Percentiles rank a stretch among this genome's conserved stretches.
Conservation (phyloP, 2,888 invertebrate species). For the Cataglyphis rosenhaueri region DNA sequence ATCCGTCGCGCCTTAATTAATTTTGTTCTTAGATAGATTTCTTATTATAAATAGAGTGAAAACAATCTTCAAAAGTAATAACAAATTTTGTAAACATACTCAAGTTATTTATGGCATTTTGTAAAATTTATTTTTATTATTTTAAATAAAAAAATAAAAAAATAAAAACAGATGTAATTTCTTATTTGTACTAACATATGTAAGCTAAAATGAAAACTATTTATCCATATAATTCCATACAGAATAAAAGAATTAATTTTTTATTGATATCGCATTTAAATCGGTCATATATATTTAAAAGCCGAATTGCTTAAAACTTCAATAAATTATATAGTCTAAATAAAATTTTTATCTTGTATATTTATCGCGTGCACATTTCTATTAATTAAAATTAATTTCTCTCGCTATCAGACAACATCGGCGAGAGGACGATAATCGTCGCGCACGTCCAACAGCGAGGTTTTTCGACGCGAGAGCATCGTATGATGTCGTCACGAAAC, state of each 20-base stretch:
- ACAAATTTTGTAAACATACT: not conserved
- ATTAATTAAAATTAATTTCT: constrained; percentile 36
- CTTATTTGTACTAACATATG: not conserved
- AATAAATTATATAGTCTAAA: not conserved
- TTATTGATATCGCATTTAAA: not conserved
- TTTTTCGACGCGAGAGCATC: constrained; percentile 27
- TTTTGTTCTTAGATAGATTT: constrained; percentile 1
- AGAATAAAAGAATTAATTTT: not conserved
- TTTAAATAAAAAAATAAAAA: not conserved
- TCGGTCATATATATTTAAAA: not conserved
- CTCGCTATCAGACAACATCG: constrained; percentile 16
- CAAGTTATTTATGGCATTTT: not conserved
- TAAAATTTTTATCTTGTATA: not conserved
- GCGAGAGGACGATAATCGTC: constrained; percentile 6
- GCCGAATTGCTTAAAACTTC: not conserved
- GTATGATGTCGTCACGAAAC: constrained; percentile 8
- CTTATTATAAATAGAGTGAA: not conserved
- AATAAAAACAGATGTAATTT: not conserved
- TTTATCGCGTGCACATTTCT: not conserved
- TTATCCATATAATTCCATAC: not conserved
- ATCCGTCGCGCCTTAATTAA: constrained; percentile 9
- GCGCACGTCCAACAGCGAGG: not conserved
- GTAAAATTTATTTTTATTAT: not conserved
- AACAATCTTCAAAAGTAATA: not conserved
- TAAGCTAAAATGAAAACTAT: not conserved